phyloP scores from a whole-genome alignment of 2,113 vertebrate species.

The Cavia aperea region DNA sequence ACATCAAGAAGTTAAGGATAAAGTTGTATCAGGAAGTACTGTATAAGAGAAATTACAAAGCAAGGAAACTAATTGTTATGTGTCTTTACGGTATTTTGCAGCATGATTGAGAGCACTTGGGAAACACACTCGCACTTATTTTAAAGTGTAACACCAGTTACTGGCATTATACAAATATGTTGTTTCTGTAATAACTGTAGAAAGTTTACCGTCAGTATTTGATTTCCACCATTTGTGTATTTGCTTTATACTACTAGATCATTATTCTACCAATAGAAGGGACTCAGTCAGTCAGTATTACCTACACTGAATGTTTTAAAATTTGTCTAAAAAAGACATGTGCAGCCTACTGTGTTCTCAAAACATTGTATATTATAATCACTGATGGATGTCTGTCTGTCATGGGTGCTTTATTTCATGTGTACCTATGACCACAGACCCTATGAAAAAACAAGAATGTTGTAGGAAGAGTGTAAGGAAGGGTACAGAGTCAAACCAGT shows the following conservation, averaged over 20 bases:
- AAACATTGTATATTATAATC: neutral
- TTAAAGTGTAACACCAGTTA: neutral
- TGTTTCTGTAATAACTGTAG: neutral
- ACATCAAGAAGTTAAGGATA: neutral
- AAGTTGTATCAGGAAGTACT: neutral
- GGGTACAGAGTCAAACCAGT: neutral
- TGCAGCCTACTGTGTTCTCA: neutral
- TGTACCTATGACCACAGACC: too few relatives aligned
- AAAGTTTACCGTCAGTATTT: neutral
- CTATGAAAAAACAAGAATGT: neutral
- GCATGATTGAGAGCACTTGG: neutral
- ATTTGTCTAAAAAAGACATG: neutral
- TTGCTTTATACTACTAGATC: neutral
- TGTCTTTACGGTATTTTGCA: slow-evolving; percentile 1
- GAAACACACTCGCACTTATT: neutral
- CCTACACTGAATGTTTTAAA: neutral
- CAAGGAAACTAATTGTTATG: neutral
- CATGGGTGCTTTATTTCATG: neutral
- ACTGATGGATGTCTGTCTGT: neutral
- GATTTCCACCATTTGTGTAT: neutral
- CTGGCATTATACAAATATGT: neutral
- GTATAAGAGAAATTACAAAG: neutral
- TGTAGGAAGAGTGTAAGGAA: neutral
- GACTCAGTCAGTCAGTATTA: neutral
- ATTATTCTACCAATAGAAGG: neutral